Base-by-base conservation (phyloP, 2,888 invertebrate genomes). In the Drosophila cognata region DNA sequence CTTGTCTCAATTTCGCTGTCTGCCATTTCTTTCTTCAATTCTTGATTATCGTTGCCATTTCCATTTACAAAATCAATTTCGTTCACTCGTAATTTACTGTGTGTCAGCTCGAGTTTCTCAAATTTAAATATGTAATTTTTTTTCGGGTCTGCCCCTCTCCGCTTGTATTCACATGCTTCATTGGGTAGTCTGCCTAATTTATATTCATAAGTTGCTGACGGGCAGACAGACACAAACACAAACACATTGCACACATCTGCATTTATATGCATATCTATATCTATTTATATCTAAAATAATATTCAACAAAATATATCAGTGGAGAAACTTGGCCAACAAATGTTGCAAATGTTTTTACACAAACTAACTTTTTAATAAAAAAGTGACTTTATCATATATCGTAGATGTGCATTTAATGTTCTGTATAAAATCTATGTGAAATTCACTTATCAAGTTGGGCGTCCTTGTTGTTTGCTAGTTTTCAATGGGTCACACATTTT, bases 181-280 rank as follows among this genome's bases (percentile, higher is more conserved):
- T 63, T 48, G 50, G 33, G 29, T 58, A 58, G 67, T 43, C 55
- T 48, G 65, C n/a, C 68, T 59, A 76, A 78, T 80, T 88, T 82
- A 78, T 71, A 61, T 88, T 74, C 71, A 72, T 67, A 75, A 70
- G 59, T 61, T 66, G 65, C 66, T 60, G 65, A 13, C 46, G 35
- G 77, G 41, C 63, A 63, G 59, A 66, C 60, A 80, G 52, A 36
- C 64, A 10, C 55, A 57, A 57, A 71, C 59, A 74, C 60, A 67
- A 21, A 21, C 21, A 73, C 29, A 50, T 62, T 25, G 33, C 18
- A 29, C 38, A 69, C 59, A 59, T 61, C 46, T 46, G 55, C 11
- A 43, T 57, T 21, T 21, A 21, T 21, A 21, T 21, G 21, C 21
- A 21, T 21, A 21, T 21, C 21, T 21, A 21, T 21, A 21, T 21